phyloP scores from a whole-genome alignment of 1,140 invertebrate species.

The Camponotus vicinus region DNA sequence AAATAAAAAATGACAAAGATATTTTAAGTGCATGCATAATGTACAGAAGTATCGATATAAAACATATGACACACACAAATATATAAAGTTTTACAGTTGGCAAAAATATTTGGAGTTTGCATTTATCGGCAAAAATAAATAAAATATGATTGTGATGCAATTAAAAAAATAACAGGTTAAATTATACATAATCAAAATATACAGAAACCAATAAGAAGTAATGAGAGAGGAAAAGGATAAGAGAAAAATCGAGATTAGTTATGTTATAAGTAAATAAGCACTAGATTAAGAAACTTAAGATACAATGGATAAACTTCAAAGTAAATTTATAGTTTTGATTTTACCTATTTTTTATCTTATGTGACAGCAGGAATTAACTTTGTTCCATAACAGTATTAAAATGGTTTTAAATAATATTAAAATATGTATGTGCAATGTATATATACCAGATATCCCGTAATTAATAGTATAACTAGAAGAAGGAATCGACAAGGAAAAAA shows the following conservation, averaged over 20 bases:
- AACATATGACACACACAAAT: slow-evolving; percentile 1
- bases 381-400: slow-evolving; percentile 76
- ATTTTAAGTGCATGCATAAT: slow-evolving; percentile 23
- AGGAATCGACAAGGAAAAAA: too few species aligned
- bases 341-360: slow-evolving; percentile 65
- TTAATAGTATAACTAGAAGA: too few species aligned
- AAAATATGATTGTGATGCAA: slow-evolving; percentile 34
- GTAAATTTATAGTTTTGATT: slow-evolving; percentile 39
- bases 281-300: slow-evolving; percentile 54
- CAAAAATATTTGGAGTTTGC: slow-evolving; percentile 10
- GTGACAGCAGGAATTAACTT: slow-evolving; percentile 79
- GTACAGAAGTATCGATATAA: slow-evolving; percentile 16
- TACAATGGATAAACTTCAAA: slow-evolving; percentile 22
- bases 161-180: slow-evolving; percentile 33
- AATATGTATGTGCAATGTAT: slow-evolving; percentile 33
- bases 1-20: slow-evolving; percentile 16
- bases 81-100: background rate
- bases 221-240: slow-evolving; percentile 72
- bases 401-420: slow-evolving; percentile 28
- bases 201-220: slow-evolving; percentile 67
- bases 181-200: slow-evolving; percentile 51
- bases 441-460: too few species aligned
- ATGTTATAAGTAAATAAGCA: slow-evolving; percentile 61
- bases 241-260: slow-evolving; percentile 75
- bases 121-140: slow-evolving; percentile 24